phyloP scores from a whole-genome alignment of 2,797 vertebrate genomes.

The Somateria mollissima region DNA sequence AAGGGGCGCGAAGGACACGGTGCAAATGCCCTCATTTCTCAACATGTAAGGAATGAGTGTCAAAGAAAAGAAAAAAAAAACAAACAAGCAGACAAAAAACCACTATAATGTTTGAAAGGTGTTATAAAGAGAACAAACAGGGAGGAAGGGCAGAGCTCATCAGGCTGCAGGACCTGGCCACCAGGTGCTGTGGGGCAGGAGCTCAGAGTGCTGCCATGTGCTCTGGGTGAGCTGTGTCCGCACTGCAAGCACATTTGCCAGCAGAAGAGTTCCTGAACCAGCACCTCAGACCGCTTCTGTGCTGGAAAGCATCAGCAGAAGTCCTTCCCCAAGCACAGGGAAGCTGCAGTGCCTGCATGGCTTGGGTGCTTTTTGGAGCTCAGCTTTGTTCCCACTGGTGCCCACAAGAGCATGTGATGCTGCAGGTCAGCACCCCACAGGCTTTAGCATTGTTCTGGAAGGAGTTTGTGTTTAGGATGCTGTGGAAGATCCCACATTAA shows the following conservation, averaged over 20 bases:
- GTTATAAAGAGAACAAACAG: background rate
- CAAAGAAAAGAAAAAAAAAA: background rate
- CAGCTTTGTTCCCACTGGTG: background rate
- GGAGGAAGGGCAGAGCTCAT: background rate
- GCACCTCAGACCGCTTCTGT: background rate
- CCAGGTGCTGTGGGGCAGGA: background rate
- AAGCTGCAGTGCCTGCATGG: background rate
- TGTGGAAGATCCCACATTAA: background rate
- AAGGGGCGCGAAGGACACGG: accelerated
- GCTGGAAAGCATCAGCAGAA: background rate
- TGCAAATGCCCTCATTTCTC: background rate
- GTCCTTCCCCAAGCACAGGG: background rate
- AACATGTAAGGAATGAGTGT: background rate
- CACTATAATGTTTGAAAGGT: background rate
- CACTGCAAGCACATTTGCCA: background rate
- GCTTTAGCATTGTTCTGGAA: background rate
- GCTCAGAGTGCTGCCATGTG: background rate
- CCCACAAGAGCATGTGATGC: background rate
- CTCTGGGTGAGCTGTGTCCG: background rate
- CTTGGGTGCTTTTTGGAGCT: background rate
- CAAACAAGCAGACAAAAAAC: too few species aligned
- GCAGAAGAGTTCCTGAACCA: background rate
- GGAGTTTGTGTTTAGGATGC: background rate
- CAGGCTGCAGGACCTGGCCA: background rate
- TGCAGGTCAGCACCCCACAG: background rate